phyloP scores from a whole-genome alignment of 2,888 invertebrate species.

The Hydropsyche betteni region DNA sequence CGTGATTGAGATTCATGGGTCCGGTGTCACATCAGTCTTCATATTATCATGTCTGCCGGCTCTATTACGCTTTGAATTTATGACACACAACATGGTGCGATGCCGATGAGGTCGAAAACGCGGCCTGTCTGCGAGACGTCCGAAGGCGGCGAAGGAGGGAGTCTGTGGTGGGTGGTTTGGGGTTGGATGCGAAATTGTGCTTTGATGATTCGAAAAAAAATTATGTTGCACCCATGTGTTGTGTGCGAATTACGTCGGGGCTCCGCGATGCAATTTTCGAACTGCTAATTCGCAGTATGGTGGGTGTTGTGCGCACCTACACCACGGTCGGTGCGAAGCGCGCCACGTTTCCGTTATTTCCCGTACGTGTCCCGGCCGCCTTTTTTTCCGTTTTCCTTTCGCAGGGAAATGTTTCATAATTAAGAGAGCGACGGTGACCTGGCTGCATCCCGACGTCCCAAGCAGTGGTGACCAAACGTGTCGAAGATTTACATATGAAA shows the following conservation, averaged over 20 bases:
- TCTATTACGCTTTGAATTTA: conserved; percentile 51
- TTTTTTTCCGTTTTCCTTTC: conserved; percentile 4
- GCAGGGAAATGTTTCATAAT: conserved; percentile 35
- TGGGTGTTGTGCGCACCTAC: neutral
- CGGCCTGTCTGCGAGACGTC: conserved; percentile 44
- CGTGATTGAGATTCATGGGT: conserved; percentile 52
- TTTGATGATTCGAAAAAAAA: too few species aligned
- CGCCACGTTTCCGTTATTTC: neutral
- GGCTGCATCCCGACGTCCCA: neutral
- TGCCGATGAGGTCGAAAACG: conserved; percentile 48
- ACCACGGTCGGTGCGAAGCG: neutral
- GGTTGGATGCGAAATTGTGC: too few species aligned
- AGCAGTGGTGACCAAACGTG: too few species aligned
- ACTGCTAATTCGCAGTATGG: neutral
- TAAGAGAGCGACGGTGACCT: conserved; percentile 11
- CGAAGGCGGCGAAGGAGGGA: conserved; percentile 18
- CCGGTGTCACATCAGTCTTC: conserved; percentile 52
- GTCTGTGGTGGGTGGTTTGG: too few species aligned
- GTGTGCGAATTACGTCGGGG: too few species aligned
- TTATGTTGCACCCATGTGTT: too few species aligned
- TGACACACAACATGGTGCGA: conserved; percentile 42
- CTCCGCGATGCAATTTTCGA: neutral
- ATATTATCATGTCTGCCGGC: conserved; percentile 52
- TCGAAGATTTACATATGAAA: too few species aligned
- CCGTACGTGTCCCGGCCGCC: neutral